Base-by-base conservation (phyloP, 2,888 invertebrate species). In the Xestia rhomboidea region DNA sequence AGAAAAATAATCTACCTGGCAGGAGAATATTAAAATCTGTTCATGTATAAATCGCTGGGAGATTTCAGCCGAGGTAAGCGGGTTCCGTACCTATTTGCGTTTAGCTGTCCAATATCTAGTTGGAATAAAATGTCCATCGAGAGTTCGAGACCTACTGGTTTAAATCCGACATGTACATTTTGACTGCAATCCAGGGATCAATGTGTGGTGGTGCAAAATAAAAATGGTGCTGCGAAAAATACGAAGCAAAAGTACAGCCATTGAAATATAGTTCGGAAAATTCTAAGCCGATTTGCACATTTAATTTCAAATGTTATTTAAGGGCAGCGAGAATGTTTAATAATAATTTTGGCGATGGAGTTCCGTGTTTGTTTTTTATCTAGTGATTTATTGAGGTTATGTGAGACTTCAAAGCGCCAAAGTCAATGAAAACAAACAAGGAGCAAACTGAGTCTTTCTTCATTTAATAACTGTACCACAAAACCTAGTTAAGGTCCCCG, bases 111-210 rank as follows among this genome's bases (percentile, higher is more conserved):
- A 82, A 87, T 88, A 87, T 86, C 70, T 81, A 86, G 85, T 83
- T 64, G 71, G 82, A 89, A 90, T 90, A 89, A 88, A 88, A 76
- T 86, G 75, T 83, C 80, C 81, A 78, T 80, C 84, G 81, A 83
- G 84, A 88, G 80, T 81, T 82, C n/a, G n/a, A n/a, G n/a, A 72
- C 70, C 10, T 7, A 41, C 41, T 10, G 83, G 77, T 81, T 88
- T 87, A 90, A 90, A 90, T 88, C 90, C 87, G 83, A 90, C 93
- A 91, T 90, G 89, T 92, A 90, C 90, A 91, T 92, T 93, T 92
- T 89, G 89, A 91, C 91, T 92, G 86, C 83, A 89, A 89, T 86
- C 86, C 83, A 49, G 77, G 89, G 91, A 91, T 93, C 91, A 92
- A 81, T 86, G 86, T 82, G 87, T 89, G 89, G 89, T 90, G 88